Percentiles rank a stretch among this genome's conserved stretches.
Conservation (phyloP, 1,140 invertebrate species). For the Drosophila kepulauana region DNA sequence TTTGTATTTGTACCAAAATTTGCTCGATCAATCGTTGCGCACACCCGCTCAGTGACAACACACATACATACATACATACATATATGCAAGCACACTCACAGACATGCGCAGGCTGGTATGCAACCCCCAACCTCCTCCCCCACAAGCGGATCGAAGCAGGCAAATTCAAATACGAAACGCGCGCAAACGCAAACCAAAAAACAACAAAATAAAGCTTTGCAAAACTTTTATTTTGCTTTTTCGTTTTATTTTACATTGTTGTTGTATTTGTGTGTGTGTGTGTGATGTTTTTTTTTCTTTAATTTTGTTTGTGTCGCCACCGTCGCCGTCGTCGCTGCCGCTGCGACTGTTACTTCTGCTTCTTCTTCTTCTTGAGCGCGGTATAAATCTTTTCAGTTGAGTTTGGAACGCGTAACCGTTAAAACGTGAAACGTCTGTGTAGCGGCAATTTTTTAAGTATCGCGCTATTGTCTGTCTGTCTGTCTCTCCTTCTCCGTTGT, state of each 20-base stretch:
- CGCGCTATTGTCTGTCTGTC: slow-evolving; percentile 20
- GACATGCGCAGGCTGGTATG: slow-evolving; percentile 9
- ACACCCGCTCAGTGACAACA: slow-evolving; percentile 42
- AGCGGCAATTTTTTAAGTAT: slow-evolving; percentile 61
- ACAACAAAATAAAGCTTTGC: slow-evolving; percentile 69
- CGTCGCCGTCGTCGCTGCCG: slow-evolving; percentile 14
- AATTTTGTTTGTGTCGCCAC: slow-evolving; percentile 36
- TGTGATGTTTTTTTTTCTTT: neutral
- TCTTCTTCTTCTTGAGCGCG: slow-evolving; percentile 78
- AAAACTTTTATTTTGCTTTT: slow-evolving; percentile 67
- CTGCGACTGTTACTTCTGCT: slow-evolving; percentile 34
- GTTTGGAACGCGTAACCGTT: slow-evolving; percentile 83
- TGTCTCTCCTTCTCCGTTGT: neutral
- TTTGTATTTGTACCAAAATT: slow-evolving; percentile 47
- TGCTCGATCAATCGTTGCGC: slow-evolving; percentile 42
- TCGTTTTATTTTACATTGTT: slow-evolving; percentile 1
- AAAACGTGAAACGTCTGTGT: slow-evolving; percentile 66
- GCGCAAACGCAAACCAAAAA: slow-evolving; percentile 43
- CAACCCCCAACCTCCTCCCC: neutral
- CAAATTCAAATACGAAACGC: slow-evolving; percentile 44
- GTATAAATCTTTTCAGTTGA: slow-evolving; percentile 84
- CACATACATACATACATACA: slow-evolving; percentile 18
- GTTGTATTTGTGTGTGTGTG: neutral
- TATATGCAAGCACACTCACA: neutral
- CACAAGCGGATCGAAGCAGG: neutral